Evolutionary conservation across 2,113 vertebrate genomes (phyloP), one percentile per base, ranked within the genome.

Genomic region (Xiphophorus maculatus): DNA sequence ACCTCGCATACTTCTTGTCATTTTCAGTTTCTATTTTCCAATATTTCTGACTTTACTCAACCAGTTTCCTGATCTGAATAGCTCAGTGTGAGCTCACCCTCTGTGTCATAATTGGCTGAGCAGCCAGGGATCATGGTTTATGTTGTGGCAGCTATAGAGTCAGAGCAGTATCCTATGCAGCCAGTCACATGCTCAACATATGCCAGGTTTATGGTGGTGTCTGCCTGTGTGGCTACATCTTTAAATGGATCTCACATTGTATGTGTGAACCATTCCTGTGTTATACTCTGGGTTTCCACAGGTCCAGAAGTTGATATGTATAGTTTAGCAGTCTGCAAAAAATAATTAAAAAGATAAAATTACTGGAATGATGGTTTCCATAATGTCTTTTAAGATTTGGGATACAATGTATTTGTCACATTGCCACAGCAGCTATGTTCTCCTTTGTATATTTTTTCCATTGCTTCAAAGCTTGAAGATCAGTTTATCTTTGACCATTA

Each of bases 291-390:
- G 19, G 15, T 63, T 63, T 63, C 14, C 9, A 8, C 62, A 63
- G 19, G 29, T 8, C 29, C 25, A 32, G 30, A 58, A 58, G 2
- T n/a, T 58, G 25, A 25, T 51, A 22, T 58, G 25, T 25, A 69
- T 2, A 73, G 42, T 44, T 60, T 62, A 69, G 72, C 58, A 67
- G 74, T 77, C 63, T 70, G 64, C 60, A 75, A 79, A 74, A 27
- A 73, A 76, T 76, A 76, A 80, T 74, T 32, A 65, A 63, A 84
- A 81, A 79, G 48, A 62, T 54, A 80, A 62, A 70, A 86, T 71
- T 64, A 44, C 44, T 61, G 35, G 66, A 77, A 73, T 73, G 71
- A 79, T 79, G 54, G 62, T 87, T 87, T 74, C 76, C 74, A 75
- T 63, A 66, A 64, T 65, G 35, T 81, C 14, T 83, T 71, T 87